These are phyloP conservation scores for Cliona cf. orientalis DNA, from an alignment of 37 sponge, comb jelly and placozoan species.

Conservation along the genomic window DNA sequence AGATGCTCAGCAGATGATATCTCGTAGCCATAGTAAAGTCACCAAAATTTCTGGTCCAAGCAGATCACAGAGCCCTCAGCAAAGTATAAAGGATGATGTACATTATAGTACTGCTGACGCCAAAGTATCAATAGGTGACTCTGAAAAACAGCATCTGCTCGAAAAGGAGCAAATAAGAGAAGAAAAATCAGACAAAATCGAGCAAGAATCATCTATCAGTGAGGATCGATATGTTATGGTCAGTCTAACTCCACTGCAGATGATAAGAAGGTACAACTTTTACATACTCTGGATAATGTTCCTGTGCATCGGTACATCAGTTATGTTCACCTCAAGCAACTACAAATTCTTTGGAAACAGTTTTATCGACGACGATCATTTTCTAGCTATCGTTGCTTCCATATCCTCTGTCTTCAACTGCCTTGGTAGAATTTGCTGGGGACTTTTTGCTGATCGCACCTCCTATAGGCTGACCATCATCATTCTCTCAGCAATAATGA, in stretches of 20 bases:
- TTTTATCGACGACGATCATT: conserved; percentile 62
- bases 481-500: conserved; percentile 24
- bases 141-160: no score
- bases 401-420: conserved; percentile 58
- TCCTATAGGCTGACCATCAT: conserved; percentile 59
- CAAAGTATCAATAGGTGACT: no score
- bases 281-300: conserved; percentile 79
- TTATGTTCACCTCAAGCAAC: conserved; percentile 37
- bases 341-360: conserved; percentile 71
- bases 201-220: no score
- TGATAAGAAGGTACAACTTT: conserved; percentile 67
- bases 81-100: no score
- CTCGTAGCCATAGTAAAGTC: no score
- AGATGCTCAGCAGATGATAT: no score
- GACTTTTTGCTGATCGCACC: conserved; percentile 51
- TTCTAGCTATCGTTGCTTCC: conserved; percentile 58
- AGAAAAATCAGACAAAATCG: no score
- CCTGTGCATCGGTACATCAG: conserved; percentile 41
- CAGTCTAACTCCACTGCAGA: conserved; percentile 54
- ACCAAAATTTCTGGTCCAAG: no score
- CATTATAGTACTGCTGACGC: no score
- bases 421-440: conserved; percentile 73
- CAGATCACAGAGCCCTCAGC: no score
- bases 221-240: conserved; percentile 1
- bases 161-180: no score